Evolutionary conservation across 2,113 vertebrate species (phyloP).

Genomic region (Uria lomvia): DNA sequence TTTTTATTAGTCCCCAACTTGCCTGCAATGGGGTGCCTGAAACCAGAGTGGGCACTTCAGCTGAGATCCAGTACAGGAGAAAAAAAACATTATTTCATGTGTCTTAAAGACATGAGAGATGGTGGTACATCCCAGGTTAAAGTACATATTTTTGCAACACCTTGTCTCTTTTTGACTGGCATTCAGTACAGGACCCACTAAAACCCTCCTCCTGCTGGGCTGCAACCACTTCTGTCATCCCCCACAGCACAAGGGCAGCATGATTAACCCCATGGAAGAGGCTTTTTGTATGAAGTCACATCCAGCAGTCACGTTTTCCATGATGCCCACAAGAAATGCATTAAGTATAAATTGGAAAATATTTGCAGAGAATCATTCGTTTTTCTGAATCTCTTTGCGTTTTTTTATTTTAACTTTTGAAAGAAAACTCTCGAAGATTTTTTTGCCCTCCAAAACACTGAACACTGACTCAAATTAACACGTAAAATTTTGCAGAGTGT

Average conservation of each 20-base stretch:
- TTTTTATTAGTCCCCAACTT: neutral
- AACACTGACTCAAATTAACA: neutral
- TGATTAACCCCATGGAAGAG: neutral
- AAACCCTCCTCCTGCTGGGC: neutral
- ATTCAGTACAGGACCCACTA: neutral
- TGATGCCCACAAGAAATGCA: neutral
- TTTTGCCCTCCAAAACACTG: neutral
- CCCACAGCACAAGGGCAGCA: neutral
- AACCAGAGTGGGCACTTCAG: neutral
- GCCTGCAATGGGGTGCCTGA: neutral
- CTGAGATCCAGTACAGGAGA: neutral
- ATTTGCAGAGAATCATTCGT: neutral
- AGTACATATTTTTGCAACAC: neutral
- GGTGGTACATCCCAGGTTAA: neutral
- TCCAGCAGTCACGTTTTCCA: neutral
- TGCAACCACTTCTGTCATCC: neutral
- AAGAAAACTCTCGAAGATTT: neutral
- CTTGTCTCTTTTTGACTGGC: neutral
- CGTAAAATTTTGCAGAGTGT: neutral
- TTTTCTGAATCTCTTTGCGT: neutral
- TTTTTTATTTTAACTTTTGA: neutral
- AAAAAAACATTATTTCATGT: neutral
- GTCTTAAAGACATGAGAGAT: neutral
- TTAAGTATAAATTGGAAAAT: neutral
- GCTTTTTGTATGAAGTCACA: rapidly evolving